Conservation (phyloP, 2,797 vertebrate genomes). For the Limnodromus scolopaceus region DNA sequence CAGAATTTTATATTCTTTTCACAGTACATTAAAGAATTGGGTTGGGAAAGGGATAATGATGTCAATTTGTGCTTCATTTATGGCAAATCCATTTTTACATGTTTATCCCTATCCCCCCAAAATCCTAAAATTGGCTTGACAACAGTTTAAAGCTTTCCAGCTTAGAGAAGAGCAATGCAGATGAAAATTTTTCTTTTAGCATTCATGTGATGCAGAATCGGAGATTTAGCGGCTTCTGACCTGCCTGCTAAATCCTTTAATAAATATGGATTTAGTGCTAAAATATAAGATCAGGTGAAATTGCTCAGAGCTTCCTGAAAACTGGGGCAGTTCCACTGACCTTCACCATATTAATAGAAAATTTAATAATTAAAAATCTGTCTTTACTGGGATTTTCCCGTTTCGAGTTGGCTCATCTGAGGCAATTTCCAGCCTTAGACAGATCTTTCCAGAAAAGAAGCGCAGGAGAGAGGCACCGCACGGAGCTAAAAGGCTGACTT, state of each 20-base stretch:
- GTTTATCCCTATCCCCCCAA: not conserved
- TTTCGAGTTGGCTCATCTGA: constrained; percentile 16
- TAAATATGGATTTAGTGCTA: constrained; percentile 63
- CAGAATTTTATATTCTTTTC: constrained; percentile 7
- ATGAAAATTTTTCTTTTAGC: constrained; percentile 18
- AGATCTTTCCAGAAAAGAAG: not conserved
- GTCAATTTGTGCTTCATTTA: constrained; percentile 25
- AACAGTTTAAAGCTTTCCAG: constrained; percentile 24
- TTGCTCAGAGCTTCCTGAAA: constrained; percentile 47
- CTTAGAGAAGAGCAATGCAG: constrained; percentile 10
- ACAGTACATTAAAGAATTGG: not conserved
- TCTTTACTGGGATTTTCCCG: constrained; percentile 25
- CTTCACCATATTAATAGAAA: constrained; percentile 47
- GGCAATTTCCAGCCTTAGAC: not conserved
- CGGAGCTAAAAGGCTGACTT: not conserved
- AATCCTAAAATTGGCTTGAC: constrained; percentile 13
- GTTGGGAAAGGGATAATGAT: not conserved
- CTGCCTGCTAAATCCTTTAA: constrained; percentile 54
- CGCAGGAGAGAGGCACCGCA: not conserved
- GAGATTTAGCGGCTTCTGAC: constrained; percentile 36
- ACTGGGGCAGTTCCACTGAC: constrained; percentile 32
- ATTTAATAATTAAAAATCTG: constrained; percentile 62
- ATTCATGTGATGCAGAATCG: constrained; percentile 41
- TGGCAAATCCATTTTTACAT: not conserved
- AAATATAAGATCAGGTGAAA: constrained; percentile 55